phyloP scores from a whole-genome alignment of 1,140 invertebrate species.

The Riptortus pedestris region DNA sequence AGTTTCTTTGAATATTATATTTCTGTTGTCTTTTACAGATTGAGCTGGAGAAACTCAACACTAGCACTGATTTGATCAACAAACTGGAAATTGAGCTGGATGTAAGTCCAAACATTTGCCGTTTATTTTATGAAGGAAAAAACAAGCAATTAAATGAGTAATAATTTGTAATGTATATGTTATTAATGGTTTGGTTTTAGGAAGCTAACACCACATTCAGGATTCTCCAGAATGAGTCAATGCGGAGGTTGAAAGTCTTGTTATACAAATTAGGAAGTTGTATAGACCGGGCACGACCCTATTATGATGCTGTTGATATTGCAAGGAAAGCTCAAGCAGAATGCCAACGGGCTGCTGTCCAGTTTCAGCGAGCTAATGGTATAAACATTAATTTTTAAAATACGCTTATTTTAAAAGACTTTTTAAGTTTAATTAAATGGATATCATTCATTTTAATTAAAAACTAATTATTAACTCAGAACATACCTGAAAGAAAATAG shows the following conservation, averaged over 20 bases:
- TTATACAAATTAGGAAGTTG: conserved; percentile 71
- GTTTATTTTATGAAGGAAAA: neutral
- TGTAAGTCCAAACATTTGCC: conserved; percentile 41
- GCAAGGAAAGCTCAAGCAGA: conserved; percentile 62
- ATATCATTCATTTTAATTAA: neutral
- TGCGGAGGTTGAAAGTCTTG: conserved; percentile 67
- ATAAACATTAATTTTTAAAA: conserved; percentile 31
- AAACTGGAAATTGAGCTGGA: conserved; percentile 87
- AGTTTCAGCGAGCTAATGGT: conserved; percentile 87
- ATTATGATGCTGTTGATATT: conserved; percentile 68
- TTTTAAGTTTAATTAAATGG: neutral
- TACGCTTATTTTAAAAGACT: neutral
- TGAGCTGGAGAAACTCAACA: conserved; percentile 88
- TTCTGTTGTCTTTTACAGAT: conserved; percentile 49
- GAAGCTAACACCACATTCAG: conserved; percentile 74
- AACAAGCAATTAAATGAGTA: neutral
- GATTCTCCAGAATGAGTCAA: conserved; percentile 72
- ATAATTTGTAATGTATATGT: too few species aligned
- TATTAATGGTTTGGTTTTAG: conserved; percentile 46
- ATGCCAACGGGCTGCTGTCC: conserved; percentile 79
- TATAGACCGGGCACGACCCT: conserved; percentile 81
- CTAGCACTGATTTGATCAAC: conserved; percentile 90
- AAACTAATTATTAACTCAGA: too few species aligned
- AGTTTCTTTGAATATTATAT: neutral
- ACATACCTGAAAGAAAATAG: too few species aligned